phyloP scores from a whole-genome alignment of 2,797 vertebrate species.

The Alosa sapidissima region DNA sequence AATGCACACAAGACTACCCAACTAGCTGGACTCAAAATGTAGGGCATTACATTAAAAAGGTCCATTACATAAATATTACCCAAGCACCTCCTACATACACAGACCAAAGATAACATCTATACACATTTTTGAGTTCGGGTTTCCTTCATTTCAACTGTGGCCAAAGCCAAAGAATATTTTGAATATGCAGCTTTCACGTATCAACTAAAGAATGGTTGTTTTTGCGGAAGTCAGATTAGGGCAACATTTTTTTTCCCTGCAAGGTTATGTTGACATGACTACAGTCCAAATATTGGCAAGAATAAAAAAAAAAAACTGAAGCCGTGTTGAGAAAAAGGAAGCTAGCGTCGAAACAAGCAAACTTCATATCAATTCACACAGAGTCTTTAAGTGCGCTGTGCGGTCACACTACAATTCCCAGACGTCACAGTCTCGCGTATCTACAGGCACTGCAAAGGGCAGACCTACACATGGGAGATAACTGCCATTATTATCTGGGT shows the following conservation, averaged over 20 bases:
- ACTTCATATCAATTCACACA: background rate
- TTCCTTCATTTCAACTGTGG: background rate
- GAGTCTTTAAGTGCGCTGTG: background rate
- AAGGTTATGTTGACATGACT: background rate
- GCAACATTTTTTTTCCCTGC: background rate
- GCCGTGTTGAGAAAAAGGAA: background rate
- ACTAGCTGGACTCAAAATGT: background rate
- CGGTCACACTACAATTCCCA: background rate
- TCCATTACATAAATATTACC: slow-evolving; percentile 7
- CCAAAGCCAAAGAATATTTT: background rate
- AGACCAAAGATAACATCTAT: background rate
- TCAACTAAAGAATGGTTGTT: background rate
- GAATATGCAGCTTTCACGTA: background rate
- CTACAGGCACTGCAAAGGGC: background rate
- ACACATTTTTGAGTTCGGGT: background rate
- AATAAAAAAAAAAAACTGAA: background rate
- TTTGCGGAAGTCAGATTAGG: background rate
- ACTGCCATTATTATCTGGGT: too few relatives aligned
- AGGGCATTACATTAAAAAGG: background rate
- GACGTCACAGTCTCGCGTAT: too few relatives aligned
- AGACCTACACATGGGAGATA: background rate
- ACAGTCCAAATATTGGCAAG: background rate
- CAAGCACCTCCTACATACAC: background rate
- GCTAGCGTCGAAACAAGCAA: background rate
- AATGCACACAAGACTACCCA: background rate